Conservation (phyloP, 2,113 vertebrate species). For the Macquaria australasica region DNA sequence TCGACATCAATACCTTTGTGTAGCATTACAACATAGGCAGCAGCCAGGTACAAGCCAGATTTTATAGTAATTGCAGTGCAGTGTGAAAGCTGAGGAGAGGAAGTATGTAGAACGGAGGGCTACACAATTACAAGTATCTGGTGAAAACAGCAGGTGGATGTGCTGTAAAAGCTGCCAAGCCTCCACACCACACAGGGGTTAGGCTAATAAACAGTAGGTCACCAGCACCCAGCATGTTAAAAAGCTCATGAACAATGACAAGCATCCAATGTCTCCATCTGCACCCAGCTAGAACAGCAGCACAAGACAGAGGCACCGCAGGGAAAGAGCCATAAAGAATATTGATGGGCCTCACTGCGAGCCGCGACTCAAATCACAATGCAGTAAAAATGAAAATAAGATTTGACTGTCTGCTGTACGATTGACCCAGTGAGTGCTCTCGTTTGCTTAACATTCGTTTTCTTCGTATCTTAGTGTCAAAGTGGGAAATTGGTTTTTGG, state of each 20-base stretch:
- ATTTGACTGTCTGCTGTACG: conserved; percentile 44
- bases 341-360: conserved; percentile 65
- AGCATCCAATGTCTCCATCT: conserved; percentile 76
- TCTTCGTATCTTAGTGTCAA: conserved; percentile 66
- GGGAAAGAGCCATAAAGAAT: conserved; percentile 67
- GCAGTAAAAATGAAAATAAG: conserved; percentile 51
- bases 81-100: conserved; percentile 45
- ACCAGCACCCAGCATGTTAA: conserved; percentile 71
- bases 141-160: conserved; percentile 65
- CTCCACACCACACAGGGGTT: conserved; percentile 63
- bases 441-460: conserved; percentile 38
- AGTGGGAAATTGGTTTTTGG: conserved; percentile 70
- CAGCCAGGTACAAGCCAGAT: conserved; percentile 13
- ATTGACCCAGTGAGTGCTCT: conserved; percentile 29
- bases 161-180: conserved; percentile 61
- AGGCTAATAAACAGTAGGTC: conserved; percentile 77
- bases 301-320: conserved; percentile 23
- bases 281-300: conserved; percentile 62
- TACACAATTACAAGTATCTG: conserved; percentile 52
- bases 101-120: conserved; percentile 38
- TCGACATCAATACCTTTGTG: conserved; percentile 47
- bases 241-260: conserved; percentile 74
- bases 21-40: conserved; percentile 29
- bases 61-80: conserved; percentile 51
- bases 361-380: conserved; percentile 31